A percentile compares a stretch with the other conserved stretches of the same genome.
phyloP scores from a whole-genome alignment of 2,797 vertebrate species.

The Siniperca scherzeri region DNA sequence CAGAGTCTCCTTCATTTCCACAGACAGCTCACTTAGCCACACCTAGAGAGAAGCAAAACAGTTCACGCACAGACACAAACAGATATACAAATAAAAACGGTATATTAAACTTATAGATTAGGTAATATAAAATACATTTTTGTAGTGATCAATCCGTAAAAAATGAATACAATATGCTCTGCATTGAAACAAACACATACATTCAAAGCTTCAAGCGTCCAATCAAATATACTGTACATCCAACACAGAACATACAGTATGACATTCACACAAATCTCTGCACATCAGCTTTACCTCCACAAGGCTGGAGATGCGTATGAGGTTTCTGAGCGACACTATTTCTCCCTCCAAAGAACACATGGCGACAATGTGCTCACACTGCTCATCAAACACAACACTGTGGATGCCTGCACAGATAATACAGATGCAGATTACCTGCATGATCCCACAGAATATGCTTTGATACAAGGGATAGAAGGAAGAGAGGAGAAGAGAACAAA shows the following conservation, averaged over 20 bases:
- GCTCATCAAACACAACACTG: conserved; percentile 94
- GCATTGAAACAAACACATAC: not conserved
- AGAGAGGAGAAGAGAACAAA: not conserved
- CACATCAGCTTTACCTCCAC: conserved; percentile 92
- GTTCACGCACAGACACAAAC: conserved; percentile 19
- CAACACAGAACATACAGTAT: not conserved
- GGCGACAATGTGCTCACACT: conserved; percentile 91
- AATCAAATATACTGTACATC: not conserved
- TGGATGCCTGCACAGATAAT: conserved; percentile 89
- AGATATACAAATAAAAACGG: conserved; percentile 20
- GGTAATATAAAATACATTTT: not conserved
- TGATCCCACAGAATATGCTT: not conserved
- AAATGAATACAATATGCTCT: not conserved
- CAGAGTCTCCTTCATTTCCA: conserved; percentile 96
- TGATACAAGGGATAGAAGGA: not conserved
- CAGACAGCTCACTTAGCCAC: conserved; percentile 92
- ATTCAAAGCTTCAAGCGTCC: not conserved
- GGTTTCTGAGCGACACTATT: conserved; percentile 91
- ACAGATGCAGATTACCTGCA: conserved; percentile 18
- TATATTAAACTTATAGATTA: not conserved
- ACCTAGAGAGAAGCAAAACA: conserved; percentile 78
- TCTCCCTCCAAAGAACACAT: conserved; percentile 98
- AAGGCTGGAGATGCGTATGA: conserved; percentile 90
- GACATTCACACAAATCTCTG: not conserved
- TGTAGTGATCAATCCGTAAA: not conserved